Evolutionary conservation across 2,888 invertebrate genomes (phyloP).

Genomic region (Ypsolopha scabrella): DNA sequence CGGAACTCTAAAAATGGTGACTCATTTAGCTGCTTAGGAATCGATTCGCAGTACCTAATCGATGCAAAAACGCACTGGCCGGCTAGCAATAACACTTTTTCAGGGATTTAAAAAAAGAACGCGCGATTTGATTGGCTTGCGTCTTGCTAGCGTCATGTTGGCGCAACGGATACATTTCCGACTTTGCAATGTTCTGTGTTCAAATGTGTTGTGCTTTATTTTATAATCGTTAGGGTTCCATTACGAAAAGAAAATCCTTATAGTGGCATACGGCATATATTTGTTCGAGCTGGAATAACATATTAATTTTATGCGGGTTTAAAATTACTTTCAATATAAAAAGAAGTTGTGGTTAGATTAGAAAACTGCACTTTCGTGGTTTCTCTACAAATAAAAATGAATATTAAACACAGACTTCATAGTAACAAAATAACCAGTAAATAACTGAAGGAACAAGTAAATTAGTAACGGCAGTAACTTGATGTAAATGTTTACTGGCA

Average conservation of each 20-base stretch:
- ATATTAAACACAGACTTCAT: neutral
- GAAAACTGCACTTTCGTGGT: no score
- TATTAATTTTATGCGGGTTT: no score
- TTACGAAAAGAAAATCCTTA: neutral
- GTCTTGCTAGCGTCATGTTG: neutral
- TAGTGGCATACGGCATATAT: neutral
- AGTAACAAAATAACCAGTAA: neutral
- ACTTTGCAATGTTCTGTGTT: neutral
- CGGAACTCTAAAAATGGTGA: no score
- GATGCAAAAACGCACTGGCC: constrained; percentile 5
- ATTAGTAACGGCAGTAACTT: constrained; percentile 20
- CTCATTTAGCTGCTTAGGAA: neutral
- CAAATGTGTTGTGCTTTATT: neutral
- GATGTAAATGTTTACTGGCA: constrained; percentile 16
- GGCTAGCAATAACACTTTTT: constrained; percentile 4
- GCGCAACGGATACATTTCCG: neutral
- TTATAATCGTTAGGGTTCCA: neutral
- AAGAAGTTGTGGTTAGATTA: no score
- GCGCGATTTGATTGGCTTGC: neutral
- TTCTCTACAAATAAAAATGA: neutral
- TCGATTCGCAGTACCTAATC: neutral
- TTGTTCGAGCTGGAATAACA: no score
- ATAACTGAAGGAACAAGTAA: constrained; percentile 18
- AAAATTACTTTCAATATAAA: neutral
- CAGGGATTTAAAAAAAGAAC: neutral